Conservation (phyloP, 2,888 invertebrate species). For the Tinea semifulvella region DNA sequence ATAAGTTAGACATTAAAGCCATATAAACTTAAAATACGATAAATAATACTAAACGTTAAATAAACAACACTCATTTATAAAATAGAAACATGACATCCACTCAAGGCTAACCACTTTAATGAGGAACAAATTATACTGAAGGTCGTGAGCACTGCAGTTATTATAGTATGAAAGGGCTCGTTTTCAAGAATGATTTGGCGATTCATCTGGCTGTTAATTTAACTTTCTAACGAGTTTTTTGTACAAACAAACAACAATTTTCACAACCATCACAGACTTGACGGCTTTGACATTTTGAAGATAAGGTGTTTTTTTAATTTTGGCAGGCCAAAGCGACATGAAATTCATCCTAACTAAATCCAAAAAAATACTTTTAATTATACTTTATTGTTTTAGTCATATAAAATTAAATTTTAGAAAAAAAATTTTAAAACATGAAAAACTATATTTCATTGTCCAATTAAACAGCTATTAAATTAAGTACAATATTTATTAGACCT, state of each 20-base stretch:
- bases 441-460: too few relatives aligned
- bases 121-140: conserved; percentile 14
- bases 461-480: too few relatives aligned
- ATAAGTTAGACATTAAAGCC: conserved; percentile 64
- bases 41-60: conserved; percentile 62
- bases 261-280: conserved; percentile 21
- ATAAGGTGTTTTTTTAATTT: conserved; percentile 1
- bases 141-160: conserved; percentile 6
- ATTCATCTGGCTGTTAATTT: conserved; percentile 1
- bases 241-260: conserved; percentile 57
- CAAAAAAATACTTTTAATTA: too few relatives aligned
- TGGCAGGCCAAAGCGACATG: not conserved
- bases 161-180: not conserved
- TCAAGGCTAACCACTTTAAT: conserved; percentile 63
- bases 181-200: not conserved
- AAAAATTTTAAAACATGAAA: too few relatives aligned
- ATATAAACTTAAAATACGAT: conserved; percentile 59
- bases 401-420: too few relatives aligned
- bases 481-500: too few relatives aligned
- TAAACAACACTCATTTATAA: conserved; percentile 65
- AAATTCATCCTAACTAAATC: not conserved
- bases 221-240: conserved; percentile 56
- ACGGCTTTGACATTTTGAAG: conserved; percentile 15
- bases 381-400: too few relatives aligned
- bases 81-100: conserved; percentile 56